phyloP scores from a whole-genome alignment of 2,888 invertebrate genomes.

The Sarcophaga rosellei region DNA sequence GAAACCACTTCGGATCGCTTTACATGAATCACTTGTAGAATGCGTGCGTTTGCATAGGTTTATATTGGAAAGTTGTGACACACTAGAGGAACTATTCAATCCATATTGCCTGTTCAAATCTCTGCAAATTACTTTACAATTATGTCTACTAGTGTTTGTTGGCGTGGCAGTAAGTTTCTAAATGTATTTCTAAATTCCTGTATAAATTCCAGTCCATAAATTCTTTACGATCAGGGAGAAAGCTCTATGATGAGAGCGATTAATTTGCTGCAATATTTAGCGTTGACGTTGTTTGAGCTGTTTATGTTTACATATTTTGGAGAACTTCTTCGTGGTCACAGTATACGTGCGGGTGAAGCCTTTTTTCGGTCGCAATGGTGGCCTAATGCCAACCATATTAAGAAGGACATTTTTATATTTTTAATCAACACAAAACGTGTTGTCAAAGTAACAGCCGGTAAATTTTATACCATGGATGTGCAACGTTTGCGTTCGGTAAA shows the following conservation, averaged over 20 bases:
- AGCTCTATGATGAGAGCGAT: conserved; percentile 71
- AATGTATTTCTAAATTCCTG: not conserved
- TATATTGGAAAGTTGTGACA: conserved; percentile 75
- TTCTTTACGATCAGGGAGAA: conserved; percentile 45
- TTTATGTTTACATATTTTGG: conserved; percentile 79
- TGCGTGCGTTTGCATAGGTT: conserved; percentile 79
- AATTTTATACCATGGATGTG: conserved; percentile 79
- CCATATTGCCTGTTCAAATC: conserved; percentile 79
- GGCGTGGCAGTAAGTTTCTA: conserved; percentile 74
- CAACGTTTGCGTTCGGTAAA: conserved; percentile 75
- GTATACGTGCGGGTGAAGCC: conserved; percentile 77
- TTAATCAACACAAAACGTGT: conserved; percentile 74
- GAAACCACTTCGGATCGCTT: conserved; percentile 23
- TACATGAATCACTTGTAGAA: conserved; percentile 73
- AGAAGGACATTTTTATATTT: conserved; percentile 76
- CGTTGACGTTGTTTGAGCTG: conserved; percentile 75
- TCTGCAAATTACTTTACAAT: conserved; percentile 78
- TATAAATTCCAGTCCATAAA: not conserved
- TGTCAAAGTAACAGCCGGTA: conserved; percentile 77
- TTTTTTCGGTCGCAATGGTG: conserved; percentile 77
- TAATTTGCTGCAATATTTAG: conserved; percentile 76
- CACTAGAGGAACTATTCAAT: conserved; percentile 79
- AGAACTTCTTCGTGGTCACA: conserved; percentile 75
- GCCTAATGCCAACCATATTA: conserved; percentile 71
- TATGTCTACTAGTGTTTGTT: conserved; percentile 79